Evolutionary conservation across 2,888 invertebrate species (phyloP).

Genomic region (Clunio marinus): DNA sequence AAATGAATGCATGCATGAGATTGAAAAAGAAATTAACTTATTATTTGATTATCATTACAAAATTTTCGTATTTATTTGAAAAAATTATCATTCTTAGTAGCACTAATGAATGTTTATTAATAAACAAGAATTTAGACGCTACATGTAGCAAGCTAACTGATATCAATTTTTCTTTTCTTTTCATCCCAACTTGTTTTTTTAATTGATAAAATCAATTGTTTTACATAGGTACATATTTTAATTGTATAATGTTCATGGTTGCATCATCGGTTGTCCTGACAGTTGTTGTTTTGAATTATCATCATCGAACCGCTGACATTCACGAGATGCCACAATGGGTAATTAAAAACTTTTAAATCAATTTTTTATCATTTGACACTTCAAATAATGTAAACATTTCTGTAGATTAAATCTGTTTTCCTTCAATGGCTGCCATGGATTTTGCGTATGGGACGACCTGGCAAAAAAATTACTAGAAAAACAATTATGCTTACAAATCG

Average conservation of each 20-base stretch:
- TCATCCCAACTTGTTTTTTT: neutral
- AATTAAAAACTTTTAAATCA: slow-evolving; percentile 51
- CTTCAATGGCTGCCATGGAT: slow-evolving; percentile 98
- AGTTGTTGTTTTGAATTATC: slow-evolving; percentile 94
- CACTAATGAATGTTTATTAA: too few relatives aligned
- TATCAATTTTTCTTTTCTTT: slow-evolving; percentile 7
- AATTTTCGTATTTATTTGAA: too few relatives aligned
- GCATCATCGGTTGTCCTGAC: slow-evolving; percentile 96
- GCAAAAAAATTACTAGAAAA: slow-evolving; percentile 88
- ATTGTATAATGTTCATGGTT: slow-evolving; percentile 99
- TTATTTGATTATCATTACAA: too few relatives aligned
- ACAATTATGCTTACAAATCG: slow-evolving; percentile 84
- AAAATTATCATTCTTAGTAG: too few relatives aligned
- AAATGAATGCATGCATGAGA: too few relatives aligned
- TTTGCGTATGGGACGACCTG: slow-evolving; percentile 91
- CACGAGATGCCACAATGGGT: slow-evolving; percentile 97
- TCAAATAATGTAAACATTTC: slow-evolving; percentile 31
- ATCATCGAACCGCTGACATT: slow-evolving; percentile 93
- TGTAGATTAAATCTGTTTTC: slow-evolving; percentile 88
- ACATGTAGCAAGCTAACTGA: too few relatives aligned
- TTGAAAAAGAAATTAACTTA: too few relatives aligned
- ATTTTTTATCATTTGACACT: neutral
- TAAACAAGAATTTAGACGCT: too few relatives aligned
- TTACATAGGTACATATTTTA: slow-evolving; percentile 90
- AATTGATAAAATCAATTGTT: neutral